phyloP scores from a whole-genome alignment of 2,888 invertebrate genomes.

The Tuberolachnus salignus region DNA sequence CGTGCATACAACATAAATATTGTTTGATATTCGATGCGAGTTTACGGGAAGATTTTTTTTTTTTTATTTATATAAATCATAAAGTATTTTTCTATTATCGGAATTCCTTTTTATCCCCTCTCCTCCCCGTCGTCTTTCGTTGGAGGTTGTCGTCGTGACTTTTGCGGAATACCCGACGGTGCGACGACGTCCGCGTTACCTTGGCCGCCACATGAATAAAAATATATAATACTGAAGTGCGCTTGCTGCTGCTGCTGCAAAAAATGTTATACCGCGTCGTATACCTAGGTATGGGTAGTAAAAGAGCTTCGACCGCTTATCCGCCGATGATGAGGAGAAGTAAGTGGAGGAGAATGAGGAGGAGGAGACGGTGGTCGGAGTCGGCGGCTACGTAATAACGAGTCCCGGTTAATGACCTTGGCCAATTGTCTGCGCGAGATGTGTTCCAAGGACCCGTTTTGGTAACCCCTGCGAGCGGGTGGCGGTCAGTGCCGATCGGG shows the following conservation, averaged over 20 bases:
- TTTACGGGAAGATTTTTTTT: background rate
- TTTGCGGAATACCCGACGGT: too few species aligned
- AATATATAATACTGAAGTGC: too few species aligned
- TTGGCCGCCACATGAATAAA: too few species aligned
- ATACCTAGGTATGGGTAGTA: background rate
- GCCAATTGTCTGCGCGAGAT: slow-evolving; percentile 28
- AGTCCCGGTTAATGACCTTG: slow-evolving; percentile 48
- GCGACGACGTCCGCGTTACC: too few species aligned
- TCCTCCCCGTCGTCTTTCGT: background rate
- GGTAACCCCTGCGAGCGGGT: slow-evolving; percentile 44
- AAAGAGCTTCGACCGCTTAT: slow-evolving; percentile 15
- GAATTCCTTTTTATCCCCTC: too few species aligned
- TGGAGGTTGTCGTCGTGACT: too few species aligned
- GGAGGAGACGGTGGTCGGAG: background rate
- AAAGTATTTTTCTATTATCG: too few species aligned
- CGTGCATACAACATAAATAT: too few species aligned
- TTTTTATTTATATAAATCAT: too few species aligned
- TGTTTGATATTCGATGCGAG: too few species aligned
- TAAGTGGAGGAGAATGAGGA: too few species aligned
- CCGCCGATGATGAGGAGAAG: background rate
- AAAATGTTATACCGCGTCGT: background rate
- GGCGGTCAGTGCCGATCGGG: slow-evolving; percentile 22
- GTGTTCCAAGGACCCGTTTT: slow-evolving; percentile 42
- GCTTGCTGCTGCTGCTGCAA: too few species aligned
- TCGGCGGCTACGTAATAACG: background rate